Percentiles rank a stretch among this genome's conserved stretches.
phyloP scores from a whole-genome alignment of 2,888 invertebrate species.

The Anthoptus insignis region DNA sequence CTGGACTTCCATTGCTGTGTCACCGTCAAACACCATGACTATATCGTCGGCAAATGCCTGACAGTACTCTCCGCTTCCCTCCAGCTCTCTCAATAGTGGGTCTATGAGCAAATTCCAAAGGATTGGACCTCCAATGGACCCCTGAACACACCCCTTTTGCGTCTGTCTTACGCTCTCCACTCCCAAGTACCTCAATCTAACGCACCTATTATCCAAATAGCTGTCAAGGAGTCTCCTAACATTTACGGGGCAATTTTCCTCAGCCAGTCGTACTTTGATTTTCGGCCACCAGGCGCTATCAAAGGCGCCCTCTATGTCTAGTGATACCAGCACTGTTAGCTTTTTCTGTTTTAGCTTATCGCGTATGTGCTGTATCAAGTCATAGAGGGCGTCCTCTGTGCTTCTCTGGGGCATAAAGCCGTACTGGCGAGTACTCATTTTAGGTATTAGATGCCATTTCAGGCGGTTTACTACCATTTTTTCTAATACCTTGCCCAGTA shows the following conservation, averaged over 20 bases:
- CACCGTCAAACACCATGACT: background rate
- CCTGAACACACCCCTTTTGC: background rate
- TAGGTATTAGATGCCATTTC: conserved; percentile 32
- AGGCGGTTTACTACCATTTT: conserved; percentile 23
- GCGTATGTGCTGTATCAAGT: conserved; percentile 12
- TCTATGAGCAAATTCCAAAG: background rate
- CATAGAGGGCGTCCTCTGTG: conserved; percentile 46
- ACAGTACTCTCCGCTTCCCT: background rate
- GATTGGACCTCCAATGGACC: background rate
- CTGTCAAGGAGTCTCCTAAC: background rate
- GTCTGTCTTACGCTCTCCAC: background rate
- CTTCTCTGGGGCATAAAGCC: conserved; percentile 44
- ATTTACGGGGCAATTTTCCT: background rate
- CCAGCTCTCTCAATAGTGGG: background rate
- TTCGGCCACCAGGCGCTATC: too few species aligned
- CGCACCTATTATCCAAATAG: background rate
- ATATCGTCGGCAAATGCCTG: too few species aligned
- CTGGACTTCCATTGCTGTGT: background rate
- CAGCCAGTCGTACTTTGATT: too few species aligned
- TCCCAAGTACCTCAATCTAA: background rate
- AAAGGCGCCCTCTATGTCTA: too few species aligned
- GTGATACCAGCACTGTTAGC: background rate
- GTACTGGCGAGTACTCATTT: conserved; percentile 30
- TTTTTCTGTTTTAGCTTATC: background rate
- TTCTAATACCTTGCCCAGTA: conserved; percentile 25